Conservation (phyloP, 1,140 invertebrate species). For the Thaumetopoea pityocampa region DNA sequence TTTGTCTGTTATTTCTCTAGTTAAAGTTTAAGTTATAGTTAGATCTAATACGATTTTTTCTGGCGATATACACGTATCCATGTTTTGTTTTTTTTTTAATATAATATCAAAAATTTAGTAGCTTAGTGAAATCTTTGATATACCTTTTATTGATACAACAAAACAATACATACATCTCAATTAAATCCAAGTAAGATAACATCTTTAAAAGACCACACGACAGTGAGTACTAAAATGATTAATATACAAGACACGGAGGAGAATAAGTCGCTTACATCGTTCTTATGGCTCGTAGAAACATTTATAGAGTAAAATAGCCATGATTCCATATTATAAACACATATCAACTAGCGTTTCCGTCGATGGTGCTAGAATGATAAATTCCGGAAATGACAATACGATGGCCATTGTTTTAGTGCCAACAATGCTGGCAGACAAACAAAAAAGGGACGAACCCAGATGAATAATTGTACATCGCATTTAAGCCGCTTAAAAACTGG, state of each 20-base stretch:
- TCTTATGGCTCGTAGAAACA: conserved; percentile 21
- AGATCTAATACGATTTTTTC: no score
- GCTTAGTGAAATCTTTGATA: no score
- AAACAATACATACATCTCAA: conserved; percentile 2
- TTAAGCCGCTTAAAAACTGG: conserved; percentile 46
- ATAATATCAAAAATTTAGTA: no score
- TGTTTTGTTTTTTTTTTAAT: no score
- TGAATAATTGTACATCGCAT: conserved; percentile 69
- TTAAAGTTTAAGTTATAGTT: no score
- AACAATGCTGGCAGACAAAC: conserved; percentile 61
- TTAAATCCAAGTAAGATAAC: conserved; percentile 6
- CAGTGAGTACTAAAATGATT: conserved; percentile 1
- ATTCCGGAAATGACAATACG: conserved; percentile 65
- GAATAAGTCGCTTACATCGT: conserved; percentile 19
- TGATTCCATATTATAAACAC: conserved; percentile 67
- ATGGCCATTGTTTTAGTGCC: conserved; percentile 59
- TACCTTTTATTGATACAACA: no score
- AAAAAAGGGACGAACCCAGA: conserved; percentile 52
- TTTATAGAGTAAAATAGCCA: conserved; percentile 56
- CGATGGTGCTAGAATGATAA: conserved; percentile 70
- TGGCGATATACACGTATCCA: no score
- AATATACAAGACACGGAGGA: conserved; percentile 4
- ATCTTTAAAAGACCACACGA: conserved; percentile 10
- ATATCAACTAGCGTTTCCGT: conserved; percentile 62
- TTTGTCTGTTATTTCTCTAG: no score